Conservation (phyloP, 2,797 vertebrate species). For the Sternotherus odoratus region DNA sequence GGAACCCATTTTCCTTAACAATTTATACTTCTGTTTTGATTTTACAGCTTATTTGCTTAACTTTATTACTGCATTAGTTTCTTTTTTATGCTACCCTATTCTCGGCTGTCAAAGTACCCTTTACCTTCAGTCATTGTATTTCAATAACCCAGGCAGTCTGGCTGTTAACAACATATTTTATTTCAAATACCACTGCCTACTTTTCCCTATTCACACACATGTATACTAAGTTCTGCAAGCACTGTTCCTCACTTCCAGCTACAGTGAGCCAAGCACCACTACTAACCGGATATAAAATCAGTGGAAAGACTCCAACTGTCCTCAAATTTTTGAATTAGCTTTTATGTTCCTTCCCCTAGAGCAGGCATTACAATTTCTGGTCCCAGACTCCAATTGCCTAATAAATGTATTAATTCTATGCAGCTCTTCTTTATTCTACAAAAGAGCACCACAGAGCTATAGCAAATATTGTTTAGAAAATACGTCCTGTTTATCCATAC, state of each 20-base stretch:
- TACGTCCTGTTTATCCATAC: not conserved
- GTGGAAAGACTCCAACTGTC: slow-evolving; percentile 40
- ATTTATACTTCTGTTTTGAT: slow-evolving; percentile 53
- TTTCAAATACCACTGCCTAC: not conserved
- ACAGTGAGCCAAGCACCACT: slow-evolving; percentile 19
- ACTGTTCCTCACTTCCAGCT: slow-evolving; percentile 8
- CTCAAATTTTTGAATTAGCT: slow-evolving; percentile 20
- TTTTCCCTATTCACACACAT: not conserved
- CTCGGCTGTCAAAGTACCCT: not conserved
- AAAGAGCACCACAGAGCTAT: not conserved
- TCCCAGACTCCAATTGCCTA: slow-evolving; percentile 34
- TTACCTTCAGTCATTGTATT: not conserved
- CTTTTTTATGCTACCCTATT: not conserved
- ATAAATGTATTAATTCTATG: slow-evolving; percentile 30
- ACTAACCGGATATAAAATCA: not conserved
- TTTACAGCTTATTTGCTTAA: slow-evolving; percentile 62
- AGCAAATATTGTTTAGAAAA: not conserved
- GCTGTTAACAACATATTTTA: not conserved
- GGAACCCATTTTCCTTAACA: slow-evolving; percentile 27
- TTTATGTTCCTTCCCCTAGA: slow-evolving; percentile 18
- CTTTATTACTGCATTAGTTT: slow-evolving; percentile 55
- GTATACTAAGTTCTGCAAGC: not conserved
- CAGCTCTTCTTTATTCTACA: not conserved
- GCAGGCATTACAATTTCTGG: slow-evolving; percentile 62
- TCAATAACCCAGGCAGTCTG: not conserved